Conservation (phyloP, 2,888 invertebrate genomes). For the Hyles lineata region DNA sequence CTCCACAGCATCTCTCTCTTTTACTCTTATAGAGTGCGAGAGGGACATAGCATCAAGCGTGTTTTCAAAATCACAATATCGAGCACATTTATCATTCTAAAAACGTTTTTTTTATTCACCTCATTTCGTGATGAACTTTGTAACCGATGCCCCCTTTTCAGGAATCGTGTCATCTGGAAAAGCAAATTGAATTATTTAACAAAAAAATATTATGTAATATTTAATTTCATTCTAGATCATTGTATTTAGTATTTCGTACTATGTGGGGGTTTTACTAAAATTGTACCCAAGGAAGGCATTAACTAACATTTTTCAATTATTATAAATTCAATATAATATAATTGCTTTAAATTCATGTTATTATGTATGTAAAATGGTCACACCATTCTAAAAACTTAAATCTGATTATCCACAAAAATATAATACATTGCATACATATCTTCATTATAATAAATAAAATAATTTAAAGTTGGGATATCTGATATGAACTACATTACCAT, state of each 20-base stretch:
- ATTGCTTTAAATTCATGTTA: too few species aligned
- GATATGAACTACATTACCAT: too few species aligned
- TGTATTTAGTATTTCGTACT: not conserved
- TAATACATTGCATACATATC: too few species aligned
- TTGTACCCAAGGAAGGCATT: too few species aligned
- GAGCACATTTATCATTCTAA: slow-evolving; percentile 61
- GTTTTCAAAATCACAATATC: slow-evolving; percentile 63
- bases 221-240: not conserved
- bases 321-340: too few species aligned
- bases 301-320: too few species aligned
- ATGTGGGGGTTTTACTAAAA: not conserved
- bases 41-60: slow-evolving; percentile 54
- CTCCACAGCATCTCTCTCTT: slow-evolving; percentile 48
- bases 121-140: slow-evolving; percentile 74
- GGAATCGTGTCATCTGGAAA: slow-evolving; percentile 81
- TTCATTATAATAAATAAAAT: too few species aligned
- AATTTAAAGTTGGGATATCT: too few species aligned
- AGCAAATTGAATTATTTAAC: slow-evolving; percentile 32
- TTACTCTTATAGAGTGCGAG: slow-evolving; percentile 57
- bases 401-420: too few species aligned
- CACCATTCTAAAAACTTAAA: too few species aligned
- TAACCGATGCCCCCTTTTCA: slow-evolving; percentile 74
- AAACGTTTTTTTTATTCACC: slow-evolving; percentile 57
- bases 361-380: too few species aligned
- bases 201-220: not conserved